phyloP scores from a whole-genome alignment of 2,113 vertebrate species.

The Malurus cyaneus region DNA sequence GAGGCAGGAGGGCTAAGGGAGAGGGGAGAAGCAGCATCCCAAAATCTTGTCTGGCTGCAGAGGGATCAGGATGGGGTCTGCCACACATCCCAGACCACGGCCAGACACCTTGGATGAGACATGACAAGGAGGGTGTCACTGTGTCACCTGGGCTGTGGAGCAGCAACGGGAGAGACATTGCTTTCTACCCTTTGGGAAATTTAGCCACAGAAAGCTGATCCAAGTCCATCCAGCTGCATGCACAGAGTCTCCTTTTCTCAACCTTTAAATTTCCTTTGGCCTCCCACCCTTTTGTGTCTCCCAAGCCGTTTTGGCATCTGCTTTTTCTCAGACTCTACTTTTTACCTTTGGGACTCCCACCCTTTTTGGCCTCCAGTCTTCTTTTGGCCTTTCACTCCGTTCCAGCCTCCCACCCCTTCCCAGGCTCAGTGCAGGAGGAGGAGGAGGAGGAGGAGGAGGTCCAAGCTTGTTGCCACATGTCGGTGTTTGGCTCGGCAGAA shows the following conservation, averaged over 20 bases:
- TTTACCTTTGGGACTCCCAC: not conserved
- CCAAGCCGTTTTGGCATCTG: not conserved
- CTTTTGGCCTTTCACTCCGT: not conserved
- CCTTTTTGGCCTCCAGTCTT: not conserved
- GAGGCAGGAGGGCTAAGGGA: fast-evolving
- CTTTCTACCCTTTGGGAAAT: not conserved
- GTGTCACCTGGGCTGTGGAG: not conserved
- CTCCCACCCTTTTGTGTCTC: not conserved
- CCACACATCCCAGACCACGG: not conserved
- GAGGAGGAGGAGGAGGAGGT: not conserved
- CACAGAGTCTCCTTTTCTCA: not conserved
- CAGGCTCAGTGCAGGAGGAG: not conserved
- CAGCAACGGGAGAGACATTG: not conserved
- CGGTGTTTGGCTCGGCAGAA: not conserved
- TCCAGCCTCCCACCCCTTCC: not conserved
- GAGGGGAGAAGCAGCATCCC: not conserved
- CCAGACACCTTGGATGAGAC: not conserved
- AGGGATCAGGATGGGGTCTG: not conserved
- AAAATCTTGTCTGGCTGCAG: not conserved
- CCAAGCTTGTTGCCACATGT: not conserved
- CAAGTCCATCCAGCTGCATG: not conserved
- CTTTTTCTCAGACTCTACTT: not conserved
- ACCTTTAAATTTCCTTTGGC: not conserved
- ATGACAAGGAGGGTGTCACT: not conserved
- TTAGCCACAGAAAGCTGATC: not conserved